Evolutionary conservation across 2,113 vertebrate genomes (phyloP).

Genomic region (Mastomys coucha): DNA sequence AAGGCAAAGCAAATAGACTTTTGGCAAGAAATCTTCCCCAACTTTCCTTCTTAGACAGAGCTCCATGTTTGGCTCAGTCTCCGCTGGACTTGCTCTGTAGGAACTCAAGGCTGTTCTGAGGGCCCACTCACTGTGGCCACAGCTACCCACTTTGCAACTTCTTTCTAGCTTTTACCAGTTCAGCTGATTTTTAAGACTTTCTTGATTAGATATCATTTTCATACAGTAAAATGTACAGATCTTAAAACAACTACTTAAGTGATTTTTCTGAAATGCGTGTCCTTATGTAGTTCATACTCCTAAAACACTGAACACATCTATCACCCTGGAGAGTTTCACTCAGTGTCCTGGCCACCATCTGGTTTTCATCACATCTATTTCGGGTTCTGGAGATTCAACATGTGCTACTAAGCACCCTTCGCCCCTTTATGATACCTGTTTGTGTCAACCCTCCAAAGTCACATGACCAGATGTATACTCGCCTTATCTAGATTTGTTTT

Average conservation of each 20-base stretch:
- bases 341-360: neutral
- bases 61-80: neutral
- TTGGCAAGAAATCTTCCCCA: neutral
- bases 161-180: neutral
- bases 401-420: neutral
- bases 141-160: neutral
- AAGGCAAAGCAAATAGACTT: neutral
- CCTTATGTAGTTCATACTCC: neutral
- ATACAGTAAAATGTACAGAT: neutral
- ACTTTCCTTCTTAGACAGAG: neutral
- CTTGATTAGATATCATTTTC: neutral
- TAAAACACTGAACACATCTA: neutral
- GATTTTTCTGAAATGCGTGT: neutral
- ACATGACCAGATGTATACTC: neutral
- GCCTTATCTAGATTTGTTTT: neutral
- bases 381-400: neutral
- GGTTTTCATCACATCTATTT: neutral
- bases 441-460: neutral
- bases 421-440: neutral
- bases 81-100: neutral
- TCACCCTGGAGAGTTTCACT: neutral
- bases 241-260: neutral
- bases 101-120: neutral
- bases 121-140: neutral
- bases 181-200: neutral